Evolutionary conservation across 2,113 vertebrate genomes (phyloP).

Genomic region (Eupsittula cactorum): DNA sequence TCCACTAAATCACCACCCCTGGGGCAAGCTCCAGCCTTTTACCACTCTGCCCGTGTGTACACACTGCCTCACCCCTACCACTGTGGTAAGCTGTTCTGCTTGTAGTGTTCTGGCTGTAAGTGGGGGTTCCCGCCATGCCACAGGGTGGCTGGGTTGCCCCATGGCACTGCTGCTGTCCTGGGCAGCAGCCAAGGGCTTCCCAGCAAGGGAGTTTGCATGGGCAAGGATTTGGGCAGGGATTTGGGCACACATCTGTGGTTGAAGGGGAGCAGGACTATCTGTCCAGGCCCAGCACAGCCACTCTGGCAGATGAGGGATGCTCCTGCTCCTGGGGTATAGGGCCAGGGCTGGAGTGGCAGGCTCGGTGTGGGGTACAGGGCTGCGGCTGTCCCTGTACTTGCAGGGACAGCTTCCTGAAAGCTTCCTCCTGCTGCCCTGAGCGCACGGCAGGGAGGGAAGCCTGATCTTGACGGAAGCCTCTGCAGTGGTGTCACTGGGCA

Average conservation of each 20-base stretch:
- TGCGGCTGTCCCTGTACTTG: not conserved
- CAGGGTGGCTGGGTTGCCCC: not conserved
- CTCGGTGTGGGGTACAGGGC: not conserved
- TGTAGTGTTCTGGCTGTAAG: not conserved
- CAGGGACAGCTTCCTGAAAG: not conserved
- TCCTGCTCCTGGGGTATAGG: not conserved
- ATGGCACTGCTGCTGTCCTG: accelerated
- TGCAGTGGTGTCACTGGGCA: not conserved
- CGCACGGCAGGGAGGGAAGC: not conserved
- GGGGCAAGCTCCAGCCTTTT: not conserved
- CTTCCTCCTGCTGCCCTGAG: not conserved
- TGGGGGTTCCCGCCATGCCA: accelerated
- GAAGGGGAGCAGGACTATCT: not conserved
- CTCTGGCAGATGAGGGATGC: not conserved
- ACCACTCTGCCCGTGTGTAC: not conserved
- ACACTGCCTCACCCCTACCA: not conserved
- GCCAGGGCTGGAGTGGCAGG: not conserved
- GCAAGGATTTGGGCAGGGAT: not conserved
- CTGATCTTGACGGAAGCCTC: not conserved
- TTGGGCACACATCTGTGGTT: not conserved
- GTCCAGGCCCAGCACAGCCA: not conserved
- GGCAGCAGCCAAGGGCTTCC: not conserved
- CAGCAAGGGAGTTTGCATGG: not conserved
- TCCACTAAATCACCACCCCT: not conserved
- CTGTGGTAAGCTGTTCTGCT: not conserved